A percentile compares a stretch with the other conserved stretches of the same genome.
Evolutionary conservation across 2,888 invertebrate genomes (phyloP).

Genomic region (Nomada lathburiana): DNA sequence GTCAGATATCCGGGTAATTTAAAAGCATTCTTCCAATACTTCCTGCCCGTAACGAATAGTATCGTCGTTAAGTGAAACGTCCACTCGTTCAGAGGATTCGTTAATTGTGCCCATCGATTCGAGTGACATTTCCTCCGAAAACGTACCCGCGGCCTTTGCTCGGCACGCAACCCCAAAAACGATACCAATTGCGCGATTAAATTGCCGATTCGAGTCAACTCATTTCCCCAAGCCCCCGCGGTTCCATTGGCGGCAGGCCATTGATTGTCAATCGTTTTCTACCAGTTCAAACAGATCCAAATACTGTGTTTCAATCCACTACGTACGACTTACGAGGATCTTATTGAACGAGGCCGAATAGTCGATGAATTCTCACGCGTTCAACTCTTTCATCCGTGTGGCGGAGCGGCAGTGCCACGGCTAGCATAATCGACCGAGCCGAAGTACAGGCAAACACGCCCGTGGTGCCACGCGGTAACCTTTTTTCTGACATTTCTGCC

Average conservation of each 20-base stretch:
- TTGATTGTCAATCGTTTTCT: constrained; percentile 1
- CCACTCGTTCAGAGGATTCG: not conserved
- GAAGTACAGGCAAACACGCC: constrained; percentile 69
- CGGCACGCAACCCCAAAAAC: not conserved
- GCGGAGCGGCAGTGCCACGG: constrained; percentile 32
- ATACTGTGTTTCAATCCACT: not conserved
- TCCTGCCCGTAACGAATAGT: not conserved
- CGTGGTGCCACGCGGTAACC: constrained; percentile 70
- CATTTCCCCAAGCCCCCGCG: constrained; percentile 22
- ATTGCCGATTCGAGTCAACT: constrained; percentile 25
- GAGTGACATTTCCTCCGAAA: constrained; percentile 16
- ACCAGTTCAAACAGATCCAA: not conserved
- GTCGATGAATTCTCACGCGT: constrained; percentile 63
- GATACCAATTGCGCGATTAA: constrained; percentile 38
- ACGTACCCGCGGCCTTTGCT: constrained; percentile 1
- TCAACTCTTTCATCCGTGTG: constrained; percentile 39
- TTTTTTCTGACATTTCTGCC: constrained; percentile 74
- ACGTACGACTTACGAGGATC: not conserved
- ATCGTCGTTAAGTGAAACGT: not conserved
- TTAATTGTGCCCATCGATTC: constrained; percentile 1
- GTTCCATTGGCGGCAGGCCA: constrained; percentile 9
- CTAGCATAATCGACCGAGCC: constrained; percentile 61
- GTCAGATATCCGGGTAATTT: constrained; percentile 33
- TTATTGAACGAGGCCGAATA: constrained; percentile 29
- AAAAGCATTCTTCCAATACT: not conserved